A percentile compares a stretch with the other conserved stretches of the same genome.
Evolutionary conservation across 2,888 invertebrate species (phyloP).

Genomic region (Pogonocherus hispidulus): DNA sequence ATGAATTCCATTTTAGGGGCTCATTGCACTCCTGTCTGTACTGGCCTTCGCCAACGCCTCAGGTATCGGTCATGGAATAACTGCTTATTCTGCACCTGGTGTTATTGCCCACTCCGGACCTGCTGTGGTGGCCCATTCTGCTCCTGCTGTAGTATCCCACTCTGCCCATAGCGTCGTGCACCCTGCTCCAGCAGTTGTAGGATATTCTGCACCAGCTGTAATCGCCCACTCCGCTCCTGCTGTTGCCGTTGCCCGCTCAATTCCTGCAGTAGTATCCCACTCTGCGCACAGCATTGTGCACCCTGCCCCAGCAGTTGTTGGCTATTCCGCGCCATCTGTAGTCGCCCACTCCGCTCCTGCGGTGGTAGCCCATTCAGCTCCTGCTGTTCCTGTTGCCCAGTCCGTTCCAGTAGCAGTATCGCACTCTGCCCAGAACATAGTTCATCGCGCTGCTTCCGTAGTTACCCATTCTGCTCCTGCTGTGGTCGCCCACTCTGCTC

Average conservation of each 20-base stretch:
- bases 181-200: not conserved
- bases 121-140: constrained; percentile 45
- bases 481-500: constrained; percentile 33
- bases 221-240: constrained; percentile 27
- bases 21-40: constrained; percentile 54
- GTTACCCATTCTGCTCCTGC: constrained; percentile 30
- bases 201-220: not conserved
- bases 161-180: constrained; percentile 21
- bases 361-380: constrained; percentile 28
- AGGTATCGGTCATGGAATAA: constrained; percentile 51
- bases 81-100: constrained; percentile 47
- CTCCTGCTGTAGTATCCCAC: constrained; percentile 44
- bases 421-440: constrained; percentile 6
- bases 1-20: constrained; percentile 41
- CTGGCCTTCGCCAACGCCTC: constrained; percentile 53
- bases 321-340: constrained; percentile 20
- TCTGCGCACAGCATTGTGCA: constrained; percentile 39
- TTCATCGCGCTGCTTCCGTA: constrained; percentile 27
- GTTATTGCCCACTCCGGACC: constrained; percentile 45
- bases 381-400: constrained; percentile 46
- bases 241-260: constrained; percentile 36
- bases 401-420: constrained; percentile 29
- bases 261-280: constrained; percentile 35
- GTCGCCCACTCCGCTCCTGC: constrained; percentile 27
- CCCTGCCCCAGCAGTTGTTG: constrained; percentile 32